phyloP scores from a whole-genome alignment of 2,113 vertebrate species.

The Xiphorhynchus elegans region DNA sequence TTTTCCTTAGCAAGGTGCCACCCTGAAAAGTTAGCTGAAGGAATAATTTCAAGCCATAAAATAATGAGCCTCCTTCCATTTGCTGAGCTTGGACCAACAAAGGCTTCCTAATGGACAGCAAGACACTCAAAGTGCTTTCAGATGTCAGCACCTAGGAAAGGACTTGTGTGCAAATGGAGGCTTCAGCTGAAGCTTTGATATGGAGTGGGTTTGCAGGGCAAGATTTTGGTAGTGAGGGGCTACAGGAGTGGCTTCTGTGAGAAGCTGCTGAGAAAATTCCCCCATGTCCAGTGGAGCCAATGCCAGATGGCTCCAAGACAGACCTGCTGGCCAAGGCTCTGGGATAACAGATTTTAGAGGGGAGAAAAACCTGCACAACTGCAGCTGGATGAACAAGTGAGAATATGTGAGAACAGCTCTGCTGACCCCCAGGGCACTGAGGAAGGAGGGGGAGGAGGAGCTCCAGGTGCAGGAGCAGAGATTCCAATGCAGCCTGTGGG shows the following conservation, averaged over 20 bases:
- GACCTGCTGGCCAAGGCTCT: not conserved
- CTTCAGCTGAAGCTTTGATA: not conserved
- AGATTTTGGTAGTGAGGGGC: not conserved
- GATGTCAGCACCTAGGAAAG: not conserved
- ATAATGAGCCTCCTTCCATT: not conserved
- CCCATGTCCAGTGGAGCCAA: not conserved
- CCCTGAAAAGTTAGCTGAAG: not conserved
- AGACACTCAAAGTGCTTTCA: not conserved
- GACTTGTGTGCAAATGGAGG: not conserved
- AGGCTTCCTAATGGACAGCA: constrained; percentile 29
- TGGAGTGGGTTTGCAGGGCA: not conserved
- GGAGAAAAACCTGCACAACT: not conserved
- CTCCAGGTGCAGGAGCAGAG: not conserved
- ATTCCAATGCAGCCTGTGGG: not conserved
- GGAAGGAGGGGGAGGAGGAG: not conserved
- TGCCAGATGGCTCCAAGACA: not conserved
- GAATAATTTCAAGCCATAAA: constrained; percentile 1
- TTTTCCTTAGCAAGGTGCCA: not conserved
- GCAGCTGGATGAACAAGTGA: not conserved
- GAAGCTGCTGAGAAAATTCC: not conserved
- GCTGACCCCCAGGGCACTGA: not conserved
- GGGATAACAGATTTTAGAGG: not conserved
- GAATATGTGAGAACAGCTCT: not conserved
- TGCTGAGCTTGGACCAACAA: not conserved
- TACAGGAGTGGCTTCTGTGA: not conserved